These are phyloP conservation scores for Chrysotoxum bicinctum DNA, from an alignment of 2,888 invertebrate species.

Conservation along the genomic window DNA sequence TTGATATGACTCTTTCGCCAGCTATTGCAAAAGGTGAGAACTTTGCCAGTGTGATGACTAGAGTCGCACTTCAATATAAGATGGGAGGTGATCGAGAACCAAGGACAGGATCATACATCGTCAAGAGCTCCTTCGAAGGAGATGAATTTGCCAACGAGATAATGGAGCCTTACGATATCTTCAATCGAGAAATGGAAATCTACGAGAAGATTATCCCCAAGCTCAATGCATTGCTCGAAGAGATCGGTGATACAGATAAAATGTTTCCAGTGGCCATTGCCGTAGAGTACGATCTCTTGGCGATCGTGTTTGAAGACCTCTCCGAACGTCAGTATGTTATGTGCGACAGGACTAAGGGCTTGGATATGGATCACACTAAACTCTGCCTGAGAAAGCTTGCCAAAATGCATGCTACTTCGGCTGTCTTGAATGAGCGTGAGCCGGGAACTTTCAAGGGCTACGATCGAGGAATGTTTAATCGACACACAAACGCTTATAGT, in stretches of 20 bases:
- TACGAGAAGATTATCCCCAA: conserved; percentile 79
- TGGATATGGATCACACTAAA: conserved; percentile 81
- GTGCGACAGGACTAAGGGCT: conserved; percentile 77
- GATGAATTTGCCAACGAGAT: conserved; percentile 76
- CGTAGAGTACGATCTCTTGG: conserved; percentile 77
- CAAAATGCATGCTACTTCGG: conserved; percentile 83
- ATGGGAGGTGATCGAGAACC: conserved; percentile 60
- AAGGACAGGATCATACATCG: conserved; percentile 74
- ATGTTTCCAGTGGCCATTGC: conserved; percentile 79
- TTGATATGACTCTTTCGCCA: conserved; percentile 73
- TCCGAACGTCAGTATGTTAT: conserved; percentile 76
- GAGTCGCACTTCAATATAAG: conserved; percentile 75
- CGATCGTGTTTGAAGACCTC: conserved; percentile 80
- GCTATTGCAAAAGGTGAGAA: conserved; percentile 80
- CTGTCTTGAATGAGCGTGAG: conserved; percentile 81
- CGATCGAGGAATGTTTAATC: conserved; percentile 80
- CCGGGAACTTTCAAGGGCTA: conserved; percentile 75
- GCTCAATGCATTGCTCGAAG: conserved; percentile 75
- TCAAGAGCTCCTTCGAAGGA: conserved; percentile 78
- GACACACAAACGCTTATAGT: conserved; percentile 78
- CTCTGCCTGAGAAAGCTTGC: conserved; percentile 82
- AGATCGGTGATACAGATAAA: conserved; percentile 77
- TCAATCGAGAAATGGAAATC: conserved; percentile 79
- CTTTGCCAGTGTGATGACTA: conserved; percentile 78
- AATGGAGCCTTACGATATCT: conserved; percentile 79